These are phyloP conservation scores for Sorex fumeus DNA, from an alignment of 2,113 vertebrate genomes.

Conservation along the genomic window DNA sequence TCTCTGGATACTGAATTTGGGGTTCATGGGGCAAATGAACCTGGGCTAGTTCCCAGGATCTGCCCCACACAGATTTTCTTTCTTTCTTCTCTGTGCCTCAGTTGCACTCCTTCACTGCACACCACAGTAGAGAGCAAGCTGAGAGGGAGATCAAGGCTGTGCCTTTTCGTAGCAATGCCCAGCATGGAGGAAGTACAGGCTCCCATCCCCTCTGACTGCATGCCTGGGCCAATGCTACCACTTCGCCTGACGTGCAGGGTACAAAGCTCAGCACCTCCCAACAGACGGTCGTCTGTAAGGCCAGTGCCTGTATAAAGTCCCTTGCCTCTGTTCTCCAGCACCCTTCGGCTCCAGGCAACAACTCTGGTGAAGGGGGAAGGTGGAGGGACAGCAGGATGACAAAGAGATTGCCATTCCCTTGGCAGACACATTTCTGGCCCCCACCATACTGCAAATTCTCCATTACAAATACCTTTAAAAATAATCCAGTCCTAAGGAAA, in stretches of 20 bases:
- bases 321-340: neutral
- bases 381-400: neutral
- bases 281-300: accelerated
- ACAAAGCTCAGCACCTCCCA: neutral
- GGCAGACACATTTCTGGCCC: neutral
- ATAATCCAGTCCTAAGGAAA: neutral
- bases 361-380: neutral
- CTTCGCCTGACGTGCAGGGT: accelerated
- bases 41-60: neutral
- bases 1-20: neutral
- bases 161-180: neutral
- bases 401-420: neutral
- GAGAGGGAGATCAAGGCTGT: neutral
- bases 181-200: too few species aligned
- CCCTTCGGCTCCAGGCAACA: accelerated
- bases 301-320: accelerated
- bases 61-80: neutral
- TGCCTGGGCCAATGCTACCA: neutral
- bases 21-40: neutral
- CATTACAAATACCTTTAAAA: neutral
- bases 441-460: neutral
- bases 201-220: neutral
- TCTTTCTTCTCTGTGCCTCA: neutral
- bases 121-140: accelerated
- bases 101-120: neutral